A percentile compares a stretch with the other conserved stretches of the same genome.
These are phyloP conservation scores for Neosilurus mollespiculum DNA, from an alignment of 2,797 vertebrate species.

Conservation along the genomic window DNA sequence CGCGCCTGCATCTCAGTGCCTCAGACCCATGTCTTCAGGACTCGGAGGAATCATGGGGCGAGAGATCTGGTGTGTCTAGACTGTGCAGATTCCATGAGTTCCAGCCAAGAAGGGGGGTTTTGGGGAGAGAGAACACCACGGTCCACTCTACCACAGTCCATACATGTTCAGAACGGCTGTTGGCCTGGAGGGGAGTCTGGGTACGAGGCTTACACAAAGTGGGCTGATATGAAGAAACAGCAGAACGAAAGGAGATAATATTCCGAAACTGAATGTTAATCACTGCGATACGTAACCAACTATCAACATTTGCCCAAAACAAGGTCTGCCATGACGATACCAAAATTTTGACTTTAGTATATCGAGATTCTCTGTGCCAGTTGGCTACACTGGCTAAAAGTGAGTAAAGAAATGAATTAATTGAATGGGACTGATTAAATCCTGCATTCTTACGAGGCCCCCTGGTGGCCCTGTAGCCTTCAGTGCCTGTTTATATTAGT, in stretches of 20 bases:
- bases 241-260: neutral
- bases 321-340: neutral
- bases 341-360: neutral
- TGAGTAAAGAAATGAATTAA: neutral
- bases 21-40: slow-evolving; percentile 58
- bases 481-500: neutral
- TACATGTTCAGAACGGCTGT: slow-evolving; percentile 59
- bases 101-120: slow-evolving; percentile 60
- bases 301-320: too few species aligned
- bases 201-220: slow-evolving; percentile 28
- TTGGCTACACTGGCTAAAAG: neutral
- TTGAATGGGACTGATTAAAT: neutral
- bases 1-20: slow-evolving; percentile 58
- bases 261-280: neutral
- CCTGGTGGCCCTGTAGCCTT: neutral
- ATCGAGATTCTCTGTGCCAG: neutral
- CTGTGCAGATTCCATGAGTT: slow-evolving; percentile 71
- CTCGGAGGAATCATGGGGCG: slow-evolving; percentile 63
- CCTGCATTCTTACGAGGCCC: slow-evolving; percentile 8
- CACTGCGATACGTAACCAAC: neutral
- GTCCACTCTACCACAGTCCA: slow-evolving; percentile 41
- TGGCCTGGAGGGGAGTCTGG: slow-evolving; percentile 28
- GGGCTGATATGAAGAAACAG: slow-evolving; percentile 40
- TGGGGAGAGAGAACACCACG: neutral
- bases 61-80: slow-evolving; percentile 74